phyloP scores from a whole-genome alignment of 2,113 vertebrate species.

The Clarias gariepinus region DNA sequence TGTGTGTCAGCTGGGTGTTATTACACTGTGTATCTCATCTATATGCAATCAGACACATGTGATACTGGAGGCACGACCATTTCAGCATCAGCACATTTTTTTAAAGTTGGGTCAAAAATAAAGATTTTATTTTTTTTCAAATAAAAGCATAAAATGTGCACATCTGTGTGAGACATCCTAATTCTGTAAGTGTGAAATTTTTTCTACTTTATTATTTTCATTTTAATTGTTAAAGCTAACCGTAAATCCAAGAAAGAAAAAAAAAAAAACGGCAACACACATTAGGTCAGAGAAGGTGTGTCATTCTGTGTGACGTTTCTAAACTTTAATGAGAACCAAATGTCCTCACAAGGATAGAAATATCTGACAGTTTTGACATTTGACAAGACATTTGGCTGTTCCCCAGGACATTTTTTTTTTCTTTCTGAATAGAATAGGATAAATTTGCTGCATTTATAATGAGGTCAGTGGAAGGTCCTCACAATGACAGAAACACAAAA shows the following conservation, averaged over 20 bases:
- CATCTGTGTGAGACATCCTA: neutral
- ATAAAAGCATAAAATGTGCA: neutral
- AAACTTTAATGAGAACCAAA: neutral
- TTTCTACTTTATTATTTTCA: slow-evolving; percentile 28
- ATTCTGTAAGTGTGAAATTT: neutral
- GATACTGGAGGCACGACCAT: neutral
- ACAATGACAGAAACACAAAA: neutral
- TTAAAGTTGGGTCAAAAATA: neutral
- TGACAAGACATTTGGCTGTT: neutral
- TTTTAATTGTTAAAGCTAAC: slow-evolving; percentile 21
- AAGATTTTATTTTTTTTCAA: slow-evolving; percentile 19
- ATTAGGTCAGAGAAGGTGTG: slow-evolving; percentile 17
- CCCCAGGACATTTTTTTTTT: neutral
- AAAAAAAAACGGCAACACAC: slow-evolving; percentile 26
- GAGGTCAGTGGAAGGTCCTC: neutral
- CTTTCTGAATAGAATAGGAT: neutral
- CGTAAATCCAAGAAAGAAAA: slow-evolving; percentile 12
- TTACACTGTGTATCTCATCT: slow-evolving; percentile 36
- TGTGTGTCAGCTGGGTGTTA: slow-evolving; percentile 36
- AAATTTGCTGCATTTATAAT: neutral
- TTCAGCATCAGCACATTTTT: neutral
- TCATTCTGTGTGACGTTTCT: neutral
- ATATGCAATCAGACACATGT: slow-evolving; percentile 34
- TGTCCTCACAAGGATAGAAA: neutral
- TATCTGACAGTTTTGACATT: neutral